Evolutionary conservation across 1,140 invertebrate species (phyloP), one percentile per base, ranked within the genome.

Genomic region (Penaeus chinensis): DNA sequence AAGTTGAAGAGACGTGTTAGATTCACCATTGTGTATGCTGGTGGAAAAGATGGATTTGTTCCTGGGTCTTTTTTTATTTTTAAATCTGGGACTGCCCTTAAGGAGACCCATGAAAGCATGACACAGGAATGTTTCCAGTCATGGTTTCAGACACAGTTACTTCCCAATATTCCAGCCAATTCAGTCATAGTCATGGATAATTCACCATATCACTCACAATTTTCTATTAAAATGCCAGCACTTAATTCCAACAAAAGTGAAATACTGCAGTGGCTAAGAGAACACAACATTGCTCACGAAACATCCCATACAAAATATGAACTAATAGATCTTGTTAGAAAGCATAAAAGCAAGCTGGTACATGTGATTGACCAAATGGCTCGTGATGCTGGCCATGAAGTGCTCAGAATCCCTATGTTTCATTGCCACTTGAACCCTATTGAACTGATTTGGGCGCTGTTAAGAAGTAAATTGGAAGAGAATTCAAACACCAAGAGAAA

Each of bases 141-240:
- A 32, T 91, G 90, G 90, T 82, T 90, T 42, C 65, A 37, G 54
- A 84, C 87, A 54, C 86, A 89, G 71, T 78, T 90, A 74, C 89
- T 92, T 22, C 91, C 91, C n/a, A 92, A 92, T 71, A 74, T 92
- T 27, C 90, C 90, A 16, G 24, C 74, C 18, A 90, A 91, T 47
- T 88, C 84, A 22, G 89, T 92, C 42, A 84, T 92, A 19, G 91
- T 92, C 1, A 90, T 93, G 22, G 92, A 93, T 81, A 92, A 92
- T 89, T 92, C 91, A 22, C 84, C 91, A 18, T 93, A 92, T 87
- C 91, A 92, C 88, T 91, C 90, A 91, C 65, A 91, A 90, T 83
- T 66, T 89, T 47, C 91, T 91, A 78, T 89, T 86, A 71, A 62
- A 27, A 19, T 37, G 37, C 69, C 69, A 32, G 24, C 27, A 24